Evolutionary conservation across 2,113 vertebrate genomes (phyloP).

Genomic region (Microtus oregoni): DNA sequence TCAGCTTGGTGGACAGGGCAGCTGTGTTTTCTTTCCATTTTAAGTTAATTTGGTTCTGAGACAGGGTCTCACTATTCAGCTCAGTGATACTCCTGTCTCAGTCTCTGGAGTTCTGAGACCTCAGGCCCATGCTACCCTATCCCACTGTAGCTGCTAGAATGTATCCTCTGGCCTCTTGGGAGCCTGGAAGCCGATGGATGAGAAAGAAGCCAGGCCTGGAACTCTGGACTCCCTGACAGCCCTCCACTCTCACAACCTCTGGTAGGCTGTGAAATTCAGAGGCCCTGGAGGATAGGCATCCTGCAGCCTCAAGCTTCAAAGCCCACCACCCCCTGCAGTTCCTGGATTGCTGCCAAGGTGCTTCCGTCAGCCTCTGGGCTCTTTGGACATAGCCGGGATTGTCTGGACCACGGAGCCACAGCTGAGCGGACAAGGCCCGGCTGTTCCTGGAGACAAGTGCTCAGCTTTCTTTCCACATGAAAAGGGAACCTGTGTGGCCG

Average conservation of each 20-base stretch:
- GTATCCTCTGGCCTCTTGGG: not conserved
- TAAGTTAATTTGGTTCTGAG: not conserved
- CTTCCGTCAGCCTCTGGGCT: slow-evolving; percentile 51
- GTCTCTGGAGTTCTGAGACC: not conserved
- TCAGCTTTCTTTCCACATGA: slow-evolving; percentile 81
- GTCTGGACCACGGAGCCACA: slow-evolving; percentile 59
- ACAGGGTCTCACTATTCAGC: too few relatives aligned
- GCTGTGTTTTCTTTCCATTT: not conserved
- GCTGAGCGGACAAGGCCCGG: slow-evolving; percentile 78
- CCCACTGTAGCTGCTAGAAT: not conserved
- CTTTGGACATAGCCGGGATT: slow-evolving; percentile 78
- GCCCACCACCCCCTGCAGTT: not conserved
- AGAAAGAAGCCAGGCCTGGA: not conserved
- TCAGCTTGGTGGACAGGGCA: not conserved
- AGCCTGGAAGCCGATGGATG: fast-evolving
- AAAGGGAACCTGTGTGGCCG: slow-evolving; percentile 77
- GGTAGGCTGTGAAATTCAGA: not conserved
- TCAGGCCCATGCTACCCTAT: not conserved
- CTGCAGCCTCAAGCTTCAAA: not conserved
- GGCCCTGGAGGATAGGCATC: not conserved
- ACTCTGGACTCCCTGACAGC: not conserved
- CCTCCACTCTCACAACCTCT: not conserved
- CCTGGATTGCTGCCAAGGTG: slow-evolving; percentile 41
- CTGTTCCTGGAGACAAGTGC: slow-evolving; percentile 79
- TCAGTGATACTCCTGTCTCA: too few relatives aligned